Evolutionary conservation across 2,888 invertebrate genomes (phyloP).

Genomic region (Andricus quercusramuli): DNA sequence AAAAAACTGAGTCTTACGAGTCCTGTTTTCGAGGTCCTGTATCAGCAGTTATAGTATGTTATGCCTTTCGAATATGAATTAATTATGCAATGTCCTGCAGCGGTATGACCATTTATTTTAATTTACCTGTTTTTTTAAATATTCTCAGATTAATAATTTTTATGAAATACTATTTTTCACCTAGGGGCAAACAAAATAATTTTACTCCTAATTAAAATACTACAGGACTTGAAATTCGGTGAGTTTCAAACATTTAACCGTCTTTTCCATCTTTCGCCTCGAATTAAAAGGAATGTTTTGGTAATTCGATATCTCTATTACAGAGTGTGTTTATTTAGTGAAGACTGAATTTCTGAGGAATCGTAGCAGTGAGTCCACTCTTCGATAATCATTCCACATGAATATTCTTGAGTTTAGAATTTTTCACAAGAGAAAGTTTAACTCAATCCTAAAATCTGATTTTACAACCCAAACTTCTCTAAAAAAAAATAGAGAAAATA

Average conservation of each 20-base stretch:
- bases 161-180: background rate
- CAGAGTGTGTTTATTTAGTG: background rate
- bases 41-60: background rate
- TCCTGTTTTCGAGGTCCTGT: constrained; percentile 28
- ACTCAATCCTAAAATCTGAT: background rate
- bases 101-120: background rate
- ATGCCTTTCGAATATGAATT: background rate
- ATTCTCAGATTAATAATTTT: background rate
- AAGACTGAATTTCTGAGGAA: constrained; percentile 50
- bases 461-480: no score
- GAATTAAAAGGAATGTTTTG: constrained; percentile 65
- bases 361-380: background rate
- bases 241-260: background rate
- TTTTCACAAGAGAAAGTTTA: background rate
- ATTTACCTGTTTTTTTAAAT: background rate
- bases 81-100: background rate
- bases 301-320: constrained; percentile 73
- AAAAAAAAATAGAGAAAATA: no score
- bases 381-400: background rate
- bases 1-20: constrained; percentile 22
- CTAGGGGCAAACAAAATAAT: background rate
- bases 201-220: background rate
- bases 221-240: background rate
- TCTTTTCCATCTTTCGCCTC: constrained; percentile 47
- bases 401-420: background rate